A percentile compares a stretch with the other conserved stretches of the same genome.
Evolutionary conservation across 2,888 invertebrate species (phyloP).

Genomic region (Torymus aiolomorphi): DNA sequence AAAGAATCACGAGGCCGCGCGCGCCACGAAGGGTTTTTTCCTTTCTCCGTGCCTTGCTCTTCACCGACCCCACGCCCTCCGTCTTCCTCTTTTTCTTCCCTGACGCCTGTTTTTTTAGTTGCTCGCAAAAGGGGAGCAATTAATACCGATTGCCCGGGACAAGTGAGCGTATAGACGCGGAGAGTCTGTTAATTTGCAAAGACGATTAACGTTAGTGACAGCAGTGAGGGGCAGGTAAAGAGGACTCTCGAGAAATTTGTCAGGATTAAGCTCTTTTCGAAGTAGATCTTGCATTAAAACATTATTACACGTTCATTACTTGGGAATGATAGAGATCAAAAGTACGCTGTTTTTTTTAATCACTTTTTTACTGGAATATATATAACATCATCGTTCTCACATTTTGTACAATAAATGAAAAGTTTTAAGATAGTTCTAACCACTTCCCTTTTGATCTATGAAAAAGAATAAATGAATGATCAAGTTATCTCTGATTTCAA

Average conservation of each 20-base stretch:
- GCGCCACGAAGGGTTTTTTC: conserved; percentile 63
- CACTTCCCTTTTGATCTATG: no score
- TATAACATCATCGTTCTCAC: no score
- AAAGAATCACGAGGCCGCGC: conserved; percentile 69
- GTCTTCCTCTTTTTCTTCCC: conserved; percentile 57
- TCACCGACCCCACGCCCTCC: conserved; percentile 8
- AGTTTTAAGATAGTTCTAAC: no score
- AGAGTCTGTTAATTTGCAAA: conserved; percentile 49
- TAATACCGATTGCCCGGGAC: conserved; percentile 66
- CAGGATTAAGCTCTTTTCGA: conserved; percentile 29
- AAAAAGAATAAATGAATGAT: no score
- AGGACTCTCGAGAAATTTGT: conserved; percentile 29
- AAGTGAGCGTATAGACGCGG: background rate
- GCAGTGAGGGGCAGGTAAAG: background rate
- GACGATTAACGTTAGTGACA: conserved; percentile 42
- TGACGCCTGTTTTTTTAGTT: background rate
- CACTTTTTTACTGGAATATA: no score
- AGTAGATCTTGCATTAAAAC: no score
- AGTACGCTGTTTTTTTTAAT: no score
- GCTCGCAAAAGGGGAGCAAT: conserved; percentile 62
- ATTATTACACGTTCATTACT: no score
- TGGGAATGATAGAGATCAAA: no score
- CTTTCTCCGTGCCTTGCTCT: conserved; percentile 52
- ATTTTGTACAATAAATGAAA: no score
- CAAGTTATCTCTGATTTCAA: no score